A percentile compares a stretch with the other conserved stretches of the same genome.
These are phyloP conservation scores for Parthenolecanium corni DNA, from an alignment of 2,888 invertebrate species.

Conservation along the genomic window DNA sequence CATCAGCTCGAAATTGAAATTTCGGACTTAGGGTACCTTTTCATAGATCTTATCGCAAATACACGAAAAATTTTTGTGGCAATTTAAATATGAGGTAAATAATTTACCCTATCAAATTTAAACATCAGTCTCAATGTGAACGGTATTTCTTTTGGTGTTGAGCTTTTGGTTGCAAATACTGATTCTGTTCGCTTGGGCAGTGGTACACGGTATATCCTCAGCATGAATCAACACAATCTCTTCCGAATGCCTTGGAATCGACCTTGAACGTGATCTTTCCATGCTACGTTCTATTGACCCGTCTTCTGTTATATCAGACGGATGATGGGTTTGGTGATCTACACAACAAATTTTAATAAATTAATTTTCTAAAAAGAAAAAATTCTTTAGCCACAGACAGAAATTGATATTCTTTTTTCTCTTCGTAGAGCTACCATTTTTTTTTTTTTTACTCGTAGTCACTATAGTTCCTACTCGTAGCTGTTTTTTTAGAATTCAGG, in stretches of 20 bases:
- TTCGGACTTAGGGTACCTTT: too few species aligned
- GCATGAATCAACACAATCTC: constrained; percentile 21
- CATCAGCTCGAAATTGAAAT: too few species aligned
- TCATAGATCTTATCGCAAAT: too few species aligned
- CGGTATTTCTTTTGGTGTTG: constrained; percentile 27
- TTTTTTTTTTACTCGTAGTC: too few species aligned
- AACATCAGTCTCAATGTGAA: constrained; percentile 28
- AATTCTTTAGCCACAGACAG: too few species aligned
- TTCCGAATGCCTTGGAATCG: constrained; percentile 3
- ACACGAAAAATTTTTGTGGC: too few species aligned
- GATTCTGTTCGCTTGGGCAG: constrained; percentile 28
- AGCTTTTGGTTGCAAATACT: constrained; percentile 29
- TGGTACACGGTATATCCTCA: constrained; percentile 24
- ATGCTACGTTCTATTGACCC: constrained; percentile 11
- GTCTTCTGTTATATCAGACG: constrained; percentile 15
- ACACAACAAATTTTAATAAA: neutral
- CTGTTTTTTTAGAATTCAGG: too few species aligned
- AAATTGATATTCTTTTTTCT: too few species aligned
- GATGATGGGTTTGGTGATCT: constrained; percentile 3
- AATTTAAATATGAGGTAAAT: too few species aligned
- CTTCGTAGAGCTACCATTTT: too few species aligned
- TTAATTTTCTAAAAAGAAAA: neutral
- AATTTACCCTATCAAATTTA: constrained; percentile 9
- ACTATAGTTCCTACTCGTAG: too few species aligned
- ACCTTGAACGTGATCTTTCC: constrained; percentile 10